A percentile compares a stretch with the other conserved stretches of the same genome.
Evolutionary conservation across 1,140 invertebrate genomes (phyloP).

Genomic region (Dermatophagoides farinae): DNA sequence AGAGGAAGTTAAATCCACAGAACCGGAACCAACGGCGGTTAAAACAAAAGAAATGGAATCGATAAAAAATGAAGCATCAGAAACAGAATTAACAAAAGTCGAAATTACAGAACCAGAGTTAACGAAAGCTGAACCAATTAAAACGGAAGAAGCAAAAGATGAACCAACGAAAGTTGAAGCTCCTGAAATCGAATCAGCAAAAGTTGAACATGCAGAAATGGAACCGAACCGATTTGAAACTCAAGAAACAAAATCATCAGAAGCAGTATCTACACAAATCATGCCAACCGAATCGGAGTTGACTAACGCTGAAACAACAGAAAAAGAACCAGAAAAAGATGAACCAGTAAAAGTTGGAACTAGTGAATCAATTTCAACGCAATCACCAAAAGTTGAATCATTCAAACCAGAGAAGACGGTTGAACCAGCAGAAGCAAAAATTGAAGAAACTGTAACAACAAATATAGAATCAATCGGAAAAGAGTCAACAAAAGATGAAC

Average conservation of each 20-base stretch:
- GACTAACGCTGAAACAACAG: not conserved
- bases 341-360: not conserved
- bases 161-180: not conserved
- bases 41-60: no score
- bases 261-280: no score
- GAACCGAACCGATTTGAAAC: no score
- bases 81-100: no score
- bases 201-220: constrained; percentile 22
- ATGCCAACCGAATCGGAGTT: constrained; percentile 2
- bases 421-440: no score
- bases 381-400: no score
- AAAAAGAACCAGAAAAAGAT: not conserved
- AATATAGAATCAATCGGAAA: constrained; percentile 15
- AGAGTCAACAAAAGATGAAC: constrained; percentile 14
- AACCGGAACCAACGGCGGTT: no score
- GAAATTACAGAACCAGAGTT: not conserved
- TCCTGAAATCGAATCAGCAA: no score
- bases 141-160: not conserved
- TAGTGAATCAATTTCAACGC: no score
- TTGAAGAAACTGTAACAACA: constrained; percentile 19
- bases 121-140: not conserved
- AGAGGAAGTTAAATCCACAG: not conserved
- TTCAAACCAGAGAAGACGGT: no score
- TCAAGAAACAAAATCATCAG: constrained; percentile 30
- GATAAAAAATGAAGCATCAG: no score